These are phyloP conservation scores for Tautogolabrus adspersus DNA, from an alignment of 2,113 vertebrate genomes.

Conservation along the genomic window DNA sequence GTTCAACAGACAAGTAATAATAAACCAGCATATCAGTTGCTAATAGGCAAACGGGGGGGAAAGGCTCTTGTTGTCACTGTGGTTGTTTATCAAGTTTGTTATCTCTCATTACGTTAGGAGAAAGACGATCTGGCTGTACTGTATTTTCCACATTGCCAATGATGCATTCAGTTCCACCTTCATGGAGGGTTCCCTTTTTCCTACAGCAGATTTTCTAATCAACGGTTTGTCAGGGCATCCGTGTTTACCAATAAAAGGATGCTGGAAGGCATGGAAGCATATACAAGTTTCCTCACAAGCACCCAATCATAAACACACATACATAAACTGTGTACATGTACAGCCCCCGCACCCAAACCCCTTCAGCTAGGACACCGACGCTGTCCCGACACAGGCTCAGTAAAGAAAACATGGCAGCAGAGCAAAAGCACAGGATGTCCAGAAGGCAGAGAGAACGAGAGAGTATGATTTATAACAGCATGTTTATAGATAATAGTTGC, in stretches of 20 bases:
- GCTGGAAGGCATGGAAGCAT: slow-evolving; percentile 5
- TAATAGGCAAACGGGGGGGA: neutral
- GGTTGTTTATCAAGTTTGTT: slow-evolving; percentile 55
- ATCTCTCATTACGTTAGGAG: neutral
- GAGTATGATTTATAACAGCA: slow-evolving; percentile 8
- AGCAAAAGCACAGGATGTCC: neutral
- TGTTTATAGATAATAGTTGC: neutral
- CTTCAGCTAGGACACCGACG: neutral
- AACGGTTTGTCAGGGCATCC: neutral
- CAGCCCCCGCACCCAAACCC: neutral
- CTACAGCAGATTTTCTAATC: neutral
- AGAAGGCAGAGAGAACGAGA: neutral
- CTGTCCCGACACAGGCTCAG: slow-evolving; percentile 29
- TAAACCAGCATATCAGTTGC: slow-evolving; percentile 10
- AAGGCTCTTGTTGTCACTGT: slow-evolving; percentile 5
- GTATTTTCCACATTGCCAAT: slow-evolving; percentile 1
- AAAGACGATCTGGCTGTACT: neutral
- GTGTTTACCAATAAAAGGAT: slow-evolving; percentile 32
- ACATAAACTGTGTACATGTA: slow-evolving; percentile 25
- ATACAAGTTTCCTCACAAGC: neutral
- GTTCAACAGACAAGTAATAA: slow-evolving; percentile 3
- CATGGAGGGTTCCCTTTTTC: slow-evolving; percentile 18
- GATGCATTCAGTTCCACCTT: neutral
- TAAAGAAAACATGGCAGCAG: slow-evolving; percentile 16
- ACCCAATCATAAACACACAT: slow-evolving; percentile 5